Percentiles rank a stretch among this genome's conserved stretches.
phyloP scores from a whole-genome alignment of 2,797 vertebrate genomes.

The Sebastes kiyomatsui region DNA sequence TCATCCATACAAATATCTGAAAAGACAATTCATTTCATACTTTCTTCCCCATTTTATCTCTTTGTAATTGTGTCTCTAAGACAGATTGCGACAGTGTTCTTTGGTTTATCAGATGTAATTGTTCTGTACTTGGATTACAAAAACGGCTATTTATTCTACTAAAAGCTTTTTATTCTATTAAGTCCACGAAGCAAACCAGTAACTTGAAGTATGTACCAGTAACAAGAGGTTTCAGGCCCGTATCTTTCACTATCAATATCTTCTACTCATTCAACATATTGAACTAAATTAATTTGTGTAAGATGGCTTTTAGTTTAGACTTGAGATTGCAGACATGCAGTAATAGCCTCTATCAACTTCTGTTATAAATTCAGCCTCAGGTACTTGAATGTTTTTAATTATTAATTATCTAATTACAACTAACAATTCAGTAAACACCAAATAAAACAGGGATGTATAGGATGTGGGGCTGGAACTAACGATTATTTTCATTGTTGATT shows the following conservation, averaged over 20 bases:
- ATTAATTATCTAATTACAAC: constrained; percentile 3
- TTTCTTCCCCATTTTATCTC: constrained; percentile 3
- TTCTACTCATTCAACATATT: constrained; percentile 17
- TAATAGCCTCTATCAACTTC: constrained; percentile 24
- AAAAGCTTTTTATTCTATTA: constrained; percentile 23
- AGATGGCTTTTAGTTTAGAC: constrained; percentile 31
- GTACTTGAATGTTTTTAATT: constrained; percentile 13
- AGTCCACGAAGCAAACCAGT: constrained; percentile 7
- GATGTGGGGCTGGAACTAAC: neutral
- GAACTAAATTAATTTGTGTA: constrained; percentile 14
- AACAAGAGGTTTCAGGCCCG: neutral
- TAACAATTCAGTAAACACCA: constrained; percentile 9
- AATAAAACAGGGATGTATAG: neutral
- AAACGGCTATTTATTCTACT: constrained; percentile 11
- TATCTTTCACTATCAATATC: constrained; percentile 22
- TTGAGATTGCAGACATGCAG: neutral
- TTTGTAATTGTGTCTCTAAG: constrained; percentile 12
- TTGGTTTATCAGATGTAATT: constrained; percentile 8
- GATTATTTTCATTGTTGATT: too few relatives aligned
- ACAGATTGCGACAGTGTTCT: neutral
- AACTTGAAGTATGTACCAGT: neutral
- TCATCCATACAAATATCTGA: neutral
- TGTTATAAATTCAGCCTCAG: constrained; percentile 6
- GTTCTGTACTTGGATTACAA: neutral
- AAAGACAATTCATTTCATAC: neutral